Conservation (phyloP, 2,888 invertebrate genomes). For the Pyrgus malvae region DNA sequence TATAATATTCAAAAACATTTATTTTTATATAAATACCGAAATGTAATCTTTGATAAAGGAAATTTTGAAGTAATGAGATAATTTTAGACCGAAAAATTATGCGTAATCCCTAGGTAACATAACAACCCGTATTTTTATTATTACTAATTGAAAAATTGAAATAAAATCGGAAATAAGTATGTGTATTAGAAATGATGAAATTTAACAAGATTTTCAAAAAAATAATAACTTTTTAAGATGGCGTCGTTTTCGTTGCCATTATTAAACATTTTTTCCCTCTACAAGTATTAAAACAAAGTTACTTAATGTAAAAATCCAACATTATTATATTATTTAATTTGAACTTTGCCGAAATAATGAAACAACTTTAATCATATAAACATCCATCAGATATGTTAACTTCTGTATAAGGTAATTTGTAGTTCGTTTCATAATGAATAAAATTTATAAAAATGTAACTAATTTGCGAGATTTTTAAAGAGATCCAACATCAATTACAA, state of each 20-base stretch:
- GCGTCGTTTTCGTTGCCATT: background rate
- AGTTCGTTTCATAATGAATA: slow-evolving; percentile 43
- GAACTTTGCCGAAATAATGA: slow-evolving; percentile 38
- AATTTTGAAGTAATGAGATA: slow-evolving; percentile 27
- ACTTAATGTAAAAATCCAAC: no score
- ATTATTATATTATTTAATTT: no score
- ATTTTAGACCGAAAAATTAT: slow-evolving; percentile 13
- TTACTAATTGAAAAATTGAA: slow-evolving; percentile 39
- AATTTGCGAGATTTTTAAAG: slow-evolving; percentile 34
- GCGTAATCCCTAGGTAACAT: slow-evolving; percentile 45
- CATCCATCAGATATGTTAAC: slow-evolving; percentile 64
- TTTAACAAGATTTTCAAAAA: slow-evolving; percentile 25
- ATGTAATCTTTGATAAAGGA: slow-evolving; percentile 37
- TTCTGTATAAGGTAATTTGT: slow-evolving; percentile 51
- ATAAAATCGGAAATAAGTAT: slow-evolving; percentile 28
- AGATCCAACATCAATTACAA: slow-evolving; percentile 33
- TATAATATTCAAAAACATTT: slow-evolving; percentile 37
- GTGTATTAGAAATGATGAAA: slow-evolving; percentile 19
- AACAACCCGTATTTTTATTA: slow-evolving; percentile 56
- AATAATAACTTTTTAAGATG: background rate
- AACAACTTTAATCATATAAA: slow-evolving; percentile 46
- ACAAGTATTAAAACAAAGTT: no score
- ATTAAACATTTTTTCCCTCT: background rate
- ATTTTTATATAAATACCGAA: slow-evolving; percentile 43
- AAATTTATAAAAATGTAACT: slow-evolving; percentile 41